Evolutionary conservation across 2,888 invertebrate genomes (phyloP).

Genomic region (Lasioglossum villosulum): DNA sequence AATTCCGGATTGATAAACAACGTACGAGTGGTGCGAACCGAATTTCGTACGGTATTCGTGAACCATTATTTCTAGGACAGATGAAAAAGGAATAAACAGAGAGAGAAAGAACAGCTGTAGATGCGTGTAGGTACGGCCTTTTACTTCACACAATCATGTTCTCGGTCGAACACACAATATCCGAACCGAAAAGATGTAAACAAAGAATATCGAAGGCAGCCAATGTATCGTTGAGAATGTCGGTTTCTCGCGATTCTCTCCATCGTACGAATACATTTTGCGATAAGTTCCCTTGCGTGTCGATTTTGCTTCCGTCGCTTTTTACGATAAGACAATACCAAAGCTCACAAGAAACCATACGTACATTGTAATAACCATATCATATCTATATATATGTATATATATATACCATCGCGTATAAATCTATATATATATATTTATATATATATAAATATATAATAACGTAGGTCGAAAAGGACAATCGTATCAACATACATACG

Average conservation of each 20-base stretch:
- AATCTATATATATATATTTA: slow-evolving; percentile 67
- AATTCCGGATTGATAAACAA: not conserved
- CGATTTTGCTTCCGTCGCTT: slow-evolving; percentile 48
- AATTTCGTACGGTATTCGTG: not conserved
- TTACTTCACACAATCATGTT: slow-evolving; percentile 69
- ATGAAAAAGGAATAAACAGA: not conserved
- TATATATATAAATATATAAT: slow-evolving; percentile 65
- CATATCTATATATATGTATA: slow-evolving; percentile 35
- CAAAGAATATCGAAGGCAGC: slow-evolving; percentile 60
- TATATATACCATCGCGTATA: slow-evolving; percentile 71
- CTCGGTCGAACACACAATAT: slow-evolving; percentile 64
- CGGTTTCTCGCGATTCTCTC: slow-evolving; percentile 45
- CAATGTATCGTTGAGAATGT: slow-evolving; percentile 47
- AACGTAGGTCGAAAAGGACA: slow-evolving; percentile 77
- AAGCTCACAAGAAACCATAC: slow-evolving; percentile 79
- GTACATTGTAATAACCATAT: slow-evolving; percentile 71
- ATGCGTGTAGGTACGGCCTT: slow-evolving; percentile 69
- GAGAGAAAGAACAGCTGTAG: slow-evolving; percentile 12
- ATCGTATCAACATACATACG: slow-evolving; percentile 75
- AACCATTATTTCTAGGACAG: not conserved
- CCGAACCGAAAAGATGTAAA: slow-evolving; percentile 52
- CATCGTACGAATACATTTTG: slow-evolving; percentile 52
- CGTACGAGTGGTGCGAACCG: not conserved
- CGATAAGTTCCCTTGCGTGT: slow-evolving; percentile 53
- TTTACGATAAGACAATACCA: slow-evolving; percentile 71